Evolutionary conservation across 1,140 invertebrate species (phyloP), one percentile per base, ranked within the genome.

Genomic region (Zophobas atratus): DNA sequence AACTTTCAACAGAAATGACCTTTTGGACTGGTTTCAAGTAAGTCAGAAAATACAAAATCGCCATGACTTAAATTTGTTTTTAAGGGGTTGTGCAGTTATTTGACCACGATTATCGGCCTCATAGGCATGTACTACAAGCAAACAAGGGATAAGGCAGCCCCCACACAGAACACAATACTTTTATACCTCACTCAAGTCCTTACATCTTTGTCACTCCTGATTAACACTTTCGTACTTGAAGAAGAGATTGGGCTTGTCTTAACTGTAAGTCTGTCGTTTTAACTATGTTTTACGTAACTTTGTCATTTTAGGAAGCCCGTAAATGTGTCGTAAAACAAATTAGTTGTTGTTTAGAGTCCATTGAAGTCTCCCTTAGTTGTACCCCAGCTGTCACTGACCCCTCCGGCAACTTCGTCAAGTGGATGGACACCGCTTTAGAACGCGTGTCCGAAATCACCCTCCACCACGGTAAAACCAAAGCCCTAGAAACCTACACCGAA

Each of bases 391-490:
- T 6, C 0, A 60, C 63, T 6, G 75, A 70, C 8, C 36, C 43
- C 38, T 56, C 80, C 38, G 81, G 79, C 43, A 80, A 77, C 78
- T 84, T 85, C 83, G 72, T 84, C 39, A 81, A 81, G 75, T 82
- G 79, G 70, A 82, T 84, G 79, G 84, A 85, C 77, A 41, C 70
- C 5, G 78, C 81, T 1, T 75, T 85, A 5, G 81, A 85, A 56
- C 79, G 75, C 67, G 71, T 84, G 6, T 46, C 75, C 53, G 73
- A 81, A 63, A 81, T 85, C 39, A 74, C 84, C 71, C 70, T 77
- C 39, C 75, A 70, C 38, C 51, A 79, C 35, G 70, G 57, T 32
- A 78, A 49, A 46, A 39, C 67, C 0, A 48, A 74, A 20, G 53
- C 53, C 36, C 34, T 55, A 32, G 38, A 78, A 77, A 55, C 71